Evolutionary conservation across 2,888 invertebrate species (phyloP), one percentile per base, ranked within the genome.

Genomic region (Lasioglossum oenotherae): DNA sequence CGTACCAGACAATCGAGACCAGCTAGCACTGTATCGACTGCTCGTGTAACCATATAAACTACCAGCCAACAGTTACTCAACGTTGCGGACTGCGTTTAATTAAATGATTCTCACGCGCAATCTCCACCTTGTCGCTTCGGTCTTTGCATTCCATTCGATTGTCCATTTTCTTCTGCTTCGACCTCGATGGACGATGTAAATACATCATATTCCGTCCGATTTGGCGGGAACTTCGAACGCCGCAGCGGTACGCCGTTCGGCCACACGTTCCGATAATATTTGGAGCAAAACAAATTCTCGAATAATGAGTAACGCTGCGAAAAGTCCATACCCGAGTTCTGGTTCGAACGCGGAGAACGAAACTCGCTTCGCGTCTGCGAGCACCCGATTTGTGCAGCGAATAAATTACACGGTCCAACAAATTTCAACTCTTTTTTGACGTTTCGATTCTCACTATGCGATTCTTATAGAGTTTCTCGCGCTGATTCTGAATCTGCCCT

Each of bases 31-130:
- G 35, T 74, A 57, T 72, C 86, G 82, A 74, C 81, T 67, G 53
- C 79, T 74, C 77, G 79, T 74, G 23, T 78, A 83, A 78, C 82
- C 41, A 80, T 49, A 49, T 19, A 49, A 49, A 49, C 49, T 19
- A 19, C 49, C 19, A 49, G 86, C 76, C 69, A 81, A 80, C 41
- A 86, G 85, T 90, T 90, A 77, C 90, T 80, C 88, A 90, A 90
- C 84, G 69, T 49, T 31, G 60, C 77, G 41, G 49, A 67, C 67
- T 78, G 53, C 83, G 74, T 69, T 80, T 79, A 49, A 89, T 83
- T 69, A 78, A 79, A 87, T 77, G 67, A 46, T 60, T 41, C 80
- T 64, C 77, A 49, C 46, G 79, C 35, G 27, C 41, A 41, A 64
- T 73, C 73, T 64, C 74, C 73, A 46, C 73, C 31, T n/a, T 41